Evolutionary conservation across 2,888 invertebrate species (phyloP).

Genomic region (Calephelis perditalis): DNA sequence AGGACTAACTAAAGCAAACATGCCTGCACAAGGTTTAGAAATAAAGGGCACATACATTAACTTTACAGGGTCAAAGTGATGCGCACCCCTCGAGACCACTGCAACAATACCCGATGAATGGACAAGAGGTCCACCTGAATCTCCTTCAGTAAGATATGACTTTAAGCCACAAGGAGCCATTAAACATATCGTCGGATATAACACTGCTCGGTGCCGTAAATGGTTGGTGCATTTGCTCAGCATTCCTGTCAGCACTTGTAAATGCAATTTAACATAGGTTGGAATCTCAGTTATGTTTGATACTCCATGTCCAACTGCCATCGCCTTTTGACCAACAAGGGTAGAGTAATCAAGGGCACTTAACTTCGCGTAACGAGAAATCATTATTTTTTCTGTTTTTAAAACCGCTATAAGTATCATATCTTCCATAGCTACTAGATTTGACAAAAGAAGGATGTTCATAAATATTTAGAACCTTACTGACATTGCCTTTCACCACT

Average conservation of each 20-base stretch:
- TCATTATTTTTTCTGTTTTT: constrained; percentile 2
- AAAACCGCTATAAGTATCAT: constrained; percentile 14
- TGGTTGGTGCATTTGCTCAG: background rate
- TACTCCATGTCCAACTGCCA: background rate
- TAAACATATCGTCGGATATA: background rate
- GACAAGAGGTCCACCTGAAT: background rate
- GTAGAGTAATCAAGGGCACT: constrained; percentile 10
- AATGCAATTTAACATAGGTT: background rate
- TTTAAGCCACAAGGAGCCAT: background rate
- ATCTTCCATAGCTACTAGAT: background rate
- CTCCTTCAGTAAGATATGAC: background rate
- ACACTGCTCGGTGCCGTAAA: too few species aligned
- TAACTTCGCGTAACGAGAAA: background rate
- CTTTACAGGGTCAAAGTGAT: background rate
- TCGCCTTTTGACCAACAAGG: constrained; percentile 13
- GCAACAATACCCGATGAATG: background rate
- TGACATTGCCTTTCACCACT: background rate
- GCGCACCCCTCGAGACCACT: background rate
- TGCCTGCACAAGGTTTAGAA: background rate
- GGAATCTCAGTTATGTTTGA: background rate
- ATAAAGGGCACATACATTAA: too few species aligned
- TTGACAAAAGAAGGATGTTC: background rate
- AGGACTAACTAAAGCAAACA: background rate
- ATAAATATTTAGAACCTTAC: background rate
- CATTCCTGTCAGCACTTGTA: background rate